A percentile compares a stretch with the other conserved stretches of the same genome.
phyloP scores from a whole-genome alignment of 92 coral and sea anemone species.

The Umimayanthus chanpuru region DNA sequence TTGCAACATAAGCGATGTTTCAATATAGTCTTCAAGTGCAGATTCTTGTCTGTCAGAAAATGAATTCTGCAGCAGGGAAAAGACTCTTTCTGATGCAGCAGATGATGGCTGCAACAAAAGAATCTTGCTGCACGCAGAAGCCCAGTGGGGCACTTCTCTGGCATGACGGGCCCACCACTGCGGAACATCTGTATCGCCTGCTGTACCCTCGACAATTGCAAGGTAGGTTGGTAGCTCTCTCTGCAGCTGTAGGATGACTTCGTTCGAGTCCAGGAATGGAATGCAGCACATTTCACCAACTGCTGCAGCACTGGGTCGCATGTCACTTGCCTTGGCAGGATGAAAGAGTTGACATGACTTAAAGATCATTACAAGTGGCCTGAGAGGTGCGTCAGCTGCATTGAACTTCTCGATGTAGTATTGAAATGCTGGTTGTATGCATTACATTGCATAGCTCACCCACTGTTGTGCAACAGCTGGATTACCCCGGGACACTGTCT shows the following conservation, averaged over 20 bases:
- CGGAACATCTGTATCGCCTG: slow-evolving; percentile 28
- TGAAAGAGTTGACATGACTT: slow-evolving; percentile 52
- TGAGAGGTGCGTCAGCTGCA: slow-evolving; percentile 25
- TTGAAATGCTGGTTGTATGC: slow-evolving; percentile 55
- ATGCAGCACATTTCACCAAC: slow-evolving; percentile 46
- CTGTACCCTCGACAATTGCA: slow-evolving; percentile 20
- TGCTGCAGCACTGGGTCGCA: slow-evolving; percentile 53
- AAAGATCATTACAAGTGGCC: slow-evolving; percentile 48
- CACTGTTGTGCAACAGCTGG: slow-evolving; percentile 44
- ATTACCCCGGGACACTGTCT: slow-evolving; percentile 39
- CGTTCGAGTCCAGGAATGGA: slow-evolving; percentile 40
- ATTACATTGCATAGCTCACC: slow-evolving; percentile 45
- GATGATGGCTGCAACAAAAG: slow-evolving; percentile 53
- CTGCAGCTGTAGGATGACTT: slow-evolving; percentile 15
- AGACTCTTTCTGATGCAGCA: not conserved
- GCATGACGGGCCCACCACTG: slow-evolving; percentile 33
- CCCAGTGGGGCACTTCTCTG: slow-evolving; percentile 23
- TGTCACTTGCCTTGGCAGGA: slow-evolving; percentile 46
- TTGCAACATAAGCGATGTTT: too few relatives aligned
- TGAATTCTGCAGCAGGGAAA: slow-evolving; percentile 13
- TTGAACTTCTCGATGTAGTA: slow-evolving; percentile 41
- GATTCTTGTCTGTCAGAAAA: not conserved
- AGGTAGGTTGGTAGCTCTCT: slow-evolving; percentile 38
- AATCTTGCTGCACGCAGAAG: slow-evolving; percentile 43
- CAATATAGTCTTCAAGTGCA: too few relatives aligned